phyloP scores from a whole-genome alignment of 2,113 vertebrate genomes.

The Mionectes macconnelli region DNA sequence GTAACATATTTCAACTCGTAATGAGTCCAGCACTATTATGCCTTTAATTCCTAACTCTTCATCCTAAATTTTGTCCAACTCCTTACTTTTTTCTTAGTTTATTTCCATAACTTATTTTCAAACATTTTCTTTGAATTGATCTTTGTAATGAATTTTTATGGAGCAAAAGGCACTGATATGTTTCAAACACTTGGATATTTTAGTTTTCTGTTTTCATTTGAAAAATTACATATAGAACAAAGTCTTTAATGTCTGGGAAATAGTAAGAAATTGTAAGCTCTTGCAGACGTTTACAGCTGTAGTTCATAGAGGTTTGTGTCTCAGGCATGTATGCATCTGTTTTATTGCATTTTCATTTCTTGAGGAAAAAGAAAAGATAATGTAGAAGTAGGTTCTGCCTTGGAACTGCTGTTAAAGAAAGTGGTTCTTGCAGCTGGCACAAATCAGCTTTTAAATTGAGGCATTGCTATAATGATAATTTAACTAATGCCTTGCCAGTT shows the following conservation, averaged over 20 bases:
- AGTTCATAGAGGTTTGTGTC: not conserved
- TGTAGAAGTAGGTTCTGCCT: not conserved
- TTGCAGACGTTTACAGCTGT: not conserved
- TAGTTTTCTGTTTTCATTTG: not conserved
- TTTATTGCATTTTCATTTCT: not conserved
- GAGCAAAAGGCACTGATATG: not conserved
- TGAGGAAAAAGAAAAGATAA: not conserved
- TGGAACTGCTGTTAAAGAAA: not conserved
- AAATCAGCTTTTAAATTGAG: not conserved
- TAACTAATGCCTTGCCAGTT: not conserved
- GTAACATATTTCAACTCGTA: not conserved
- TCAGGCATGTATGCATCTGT: not conserved
- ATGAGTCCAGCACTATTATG: not conserved
- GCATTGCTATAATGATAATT: not conserved
- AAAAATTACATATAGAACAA: not conserved
- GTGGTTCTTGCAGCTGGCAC: not conserved
- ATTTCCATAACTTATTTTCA: not conserved
- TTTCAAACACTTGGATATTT: not conserved
- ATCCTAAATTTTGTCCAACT: not conserved
- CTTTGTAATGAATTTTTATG: not conserved
- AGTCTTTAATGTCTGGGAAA: not conserved
- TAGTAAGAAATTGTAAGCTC: not conserved
- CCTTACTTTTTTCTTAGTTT: not conserved
- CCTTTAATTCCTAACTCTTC: not conserved
- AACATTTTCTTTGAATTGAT: not conserved